Conservation (phyloP, 2,797 vertebrate species). For the Spinus pinus region DNA sequence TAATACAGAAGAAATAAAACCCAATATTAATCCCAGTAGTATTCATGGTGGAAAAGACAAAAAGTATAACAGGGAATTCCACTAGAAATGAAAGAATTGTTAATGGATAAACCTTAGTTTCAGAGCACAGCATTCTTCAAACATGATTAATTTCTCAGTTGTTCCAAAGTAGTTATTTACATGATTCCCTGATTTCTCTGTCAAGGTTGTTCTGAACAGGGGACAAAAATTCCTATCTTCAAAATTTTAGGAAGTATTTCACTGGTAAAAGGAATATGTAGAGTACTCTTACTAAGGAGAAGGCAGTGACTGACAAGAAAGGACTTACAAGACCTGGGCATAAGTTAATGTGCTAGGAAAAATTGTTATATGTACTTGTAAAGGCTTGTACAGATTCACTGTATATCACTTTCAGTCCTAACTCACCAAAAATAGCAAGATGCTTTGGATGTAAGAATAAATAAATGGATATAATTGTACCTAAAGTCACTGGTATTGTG, state of each 20-base stretch:
- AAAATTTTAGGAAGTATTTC: background rate
- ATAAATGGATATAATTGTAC: background rate
- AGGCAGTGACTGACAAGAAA: background rate
- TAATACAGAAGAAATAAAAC: background rate
- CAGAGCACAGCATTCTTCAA: background rate
- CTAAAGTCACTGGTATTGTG: background rate
- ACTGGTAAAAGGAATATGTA: background rate
- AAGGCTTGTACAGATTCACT: background rate
- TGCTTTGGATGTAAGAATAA: background rate
- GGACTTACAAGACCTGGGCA: background rate
- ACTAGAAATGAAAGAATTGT: background rate
- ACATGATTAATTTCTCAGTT: background rate
- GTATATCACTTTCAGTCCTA: background rate
- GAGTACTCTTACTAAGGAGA: background rate
- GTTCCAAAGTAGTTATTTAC: background rate
- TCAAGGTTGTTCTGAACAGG: background rate
- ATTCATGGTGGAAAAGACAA: background rate
- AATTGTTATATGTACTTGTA: background rate
- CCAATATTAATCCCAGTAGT: background rate
- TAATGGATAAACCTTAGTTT: background rate
- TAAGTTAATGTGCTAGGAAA: background rate
- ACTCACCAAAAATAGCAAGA: background rate
- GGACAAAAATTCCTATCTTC: background rate
- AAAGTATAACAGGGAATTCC: background rate
- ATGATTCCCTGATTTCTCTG: background rate